Percentiles rank a stretch among this genome's conserved stretches.
Conservation (phyloP, 2,888 invertebrate genomes). For the Epistrophe grossulariae region DNA sequence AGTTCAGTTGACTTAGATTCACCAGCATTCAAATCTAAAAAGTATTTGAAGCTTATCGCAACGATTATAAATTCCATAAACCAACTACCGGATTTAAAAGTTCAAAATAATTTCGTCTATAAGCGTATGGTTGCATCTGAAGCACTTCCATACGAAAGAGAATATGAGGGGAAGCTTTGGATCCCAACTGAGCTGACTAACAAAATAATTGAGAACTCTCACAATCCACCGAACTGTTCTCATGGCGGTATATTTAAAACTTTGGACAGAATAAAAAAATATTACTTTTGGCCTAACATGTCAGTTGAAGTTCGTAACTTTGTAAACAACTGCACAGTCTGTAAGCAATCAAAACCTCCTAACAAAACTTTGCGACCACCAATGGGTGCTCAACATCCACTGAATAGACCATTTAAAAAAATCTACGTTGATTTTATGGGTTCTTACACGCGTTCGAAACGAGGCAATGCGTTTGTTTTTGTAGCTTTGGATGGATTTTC, state of each 20-base stretch:
- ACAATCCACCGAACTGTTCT: neutral
- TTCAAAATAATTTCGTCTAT: neutral
- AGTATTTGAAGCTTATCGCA: neutral
- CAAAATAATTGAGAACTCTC: neutral
- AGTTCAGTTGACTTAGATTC: neutral
- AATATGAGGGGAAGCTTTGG: neutral
- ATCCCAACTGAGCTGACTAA: neutral
- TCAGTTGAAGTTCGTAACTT: neutral
- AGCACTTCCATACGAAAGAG: neutral
- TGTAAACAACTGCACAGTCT: neutral
- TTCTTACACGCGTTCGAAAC: neutral
- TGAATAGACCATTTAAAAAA: neutral
- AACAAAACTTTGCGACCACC: too few relatives aligned
- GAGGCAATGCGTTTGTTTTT: slow-evolving; percentile 9
- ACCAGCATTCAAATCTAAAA: neutral
- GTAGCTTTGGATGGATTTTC: slow-evolving; percentile 4
- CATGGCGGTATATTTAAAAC: neutral
- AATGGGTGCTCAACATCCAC: neutral
- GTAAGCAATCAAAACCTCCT: neutral
- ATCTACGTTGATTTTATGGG: neutral
- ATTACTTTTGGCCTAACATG: too few relatives aligned
- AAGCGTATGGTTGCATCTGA: neutral
- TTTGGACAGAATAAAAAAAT: neutral
- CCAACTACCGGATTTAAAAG: neutral
- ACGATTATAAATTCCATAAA: neutral